Evolutionary conservation across 2,888 invertebrate species (phyloP), one percentile per base, ranked within the genome.

Genomic region (Melanophora roralis): DNA sequence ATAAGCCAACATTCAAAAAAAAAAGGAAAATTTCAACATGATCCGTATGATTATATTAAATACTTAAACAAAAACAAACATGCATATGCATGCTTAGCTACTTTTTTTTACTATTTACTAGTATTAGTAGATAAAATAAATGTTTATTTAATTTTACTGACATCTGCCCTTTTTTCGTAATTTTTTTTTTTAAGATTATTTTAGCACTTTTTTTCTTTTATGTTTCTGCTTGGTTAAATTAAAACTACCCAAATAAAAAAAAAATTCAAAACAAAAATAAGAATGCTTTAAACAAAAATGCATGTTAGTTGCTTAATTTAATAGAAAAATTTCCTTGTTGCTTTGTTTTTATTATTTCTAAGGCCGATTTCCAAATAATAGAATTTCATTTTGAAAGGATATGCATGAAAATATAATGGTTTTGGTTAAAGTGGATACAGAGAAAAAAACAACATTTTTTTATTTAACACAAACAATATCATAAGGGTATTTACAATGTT

Each of bases 261-360:
- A 40, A 57, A 69, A 49, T 4, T 21, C 19, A 11, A 45, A 12
- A 59, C 47, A 40, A 47, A 62, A 40, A 27, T 6, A 27, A 27
- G 3, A 27, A 27, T 51, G n/a, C 5, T 34, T 9, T 9, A 14
- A 3, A n/a, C 47, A 43, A 62, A 60, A 71, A 27, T 27, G 11
- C 4, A 40, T 43, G 23, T 64, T 69, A 59, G 78, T 78, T 74
- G 78, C 69, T 78, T 65, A 78, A 78, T 78, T 78, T 72, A 67
- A 67, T 67, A 72, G 72, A 60, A 67, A 62, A 32, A 53, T 53
- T 21, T 53, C 6, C 27, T 6, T 27, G 3, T 3, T 7, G 8
- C 11, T 23, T 5, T 21, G 23, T 16, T 3, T 2, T 40, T n/a
- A 16, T 55, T 53, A 19, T 47, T 23, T 47, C 8, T 36, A 19